Percentiles rank a stretch among this genome's conserved stretches.
phyloP scores from a whole-genome alignment of 2,113 vertebrate species.

The Lipophrys pholis region DNA sequence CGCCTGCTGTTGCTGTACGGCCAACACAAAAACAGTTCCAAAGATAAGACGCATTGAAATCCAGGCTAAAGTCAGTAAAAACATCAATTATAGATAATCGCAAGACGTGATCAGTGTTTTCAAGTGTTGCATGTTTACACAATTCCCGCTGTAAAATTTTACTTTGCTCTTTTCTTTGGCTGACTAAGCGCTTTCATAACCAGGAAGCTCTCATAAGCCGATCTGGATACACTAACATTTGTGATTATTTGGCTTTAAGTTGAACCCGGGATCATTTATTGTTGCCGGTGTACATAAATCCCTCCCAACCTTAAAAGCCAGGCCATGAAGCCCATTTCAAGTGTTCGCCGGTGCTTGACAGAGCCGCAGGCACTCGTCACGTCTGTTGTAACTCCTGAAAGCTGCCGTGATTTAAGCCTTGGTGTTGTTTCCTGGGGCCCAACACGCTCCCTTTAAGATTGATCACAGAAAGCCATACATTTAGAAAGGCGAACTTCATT shows the following conservation, averaged over 20 bases:
- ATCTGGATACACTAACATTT: not conserved
- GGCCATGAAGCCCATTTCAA: constrained; percentile 51
- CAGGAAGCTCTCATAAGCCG: not conserved
- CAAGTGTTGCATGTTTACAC: no score
- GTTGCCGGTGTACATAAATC: constrained; percentile 22
- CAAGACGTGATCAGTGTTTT: not conserved
- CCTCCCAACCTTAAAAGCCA: constrained; percentile 7
- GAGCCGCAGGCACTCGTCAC: constrained; percentile 27
- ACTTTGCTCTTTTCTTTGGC: not conserved
- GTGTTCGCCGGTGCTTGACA: constrained; percentile 52
- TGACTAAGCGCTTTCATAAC: not conserved
- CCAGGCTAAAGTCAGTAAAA: not conserved
- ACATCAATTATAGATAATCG: no score
- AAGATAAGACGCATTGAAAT: no score
- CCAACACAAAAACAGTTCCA: no score
- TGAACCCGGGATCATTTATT: not conserved
- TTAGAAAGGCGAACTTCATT: constrained; percentile 4
- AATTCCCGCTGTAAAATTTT: not conserved
- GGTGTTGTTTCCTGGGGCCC: not conserved
- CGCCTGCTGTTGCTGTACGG: no score
- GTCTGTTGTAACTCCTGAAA: constrained; percentile 38
- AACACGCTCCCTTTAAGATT: constrained; percentile 11
- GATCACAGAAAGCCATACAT: constrained; percentile 21
- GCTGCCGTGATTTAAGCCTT: constrained; percentile 30
- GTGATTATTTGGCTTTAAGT: not conserved